Conservation (phyloP, 2,113 vertebrate species). For the Tonatia bakeri region DNA sequence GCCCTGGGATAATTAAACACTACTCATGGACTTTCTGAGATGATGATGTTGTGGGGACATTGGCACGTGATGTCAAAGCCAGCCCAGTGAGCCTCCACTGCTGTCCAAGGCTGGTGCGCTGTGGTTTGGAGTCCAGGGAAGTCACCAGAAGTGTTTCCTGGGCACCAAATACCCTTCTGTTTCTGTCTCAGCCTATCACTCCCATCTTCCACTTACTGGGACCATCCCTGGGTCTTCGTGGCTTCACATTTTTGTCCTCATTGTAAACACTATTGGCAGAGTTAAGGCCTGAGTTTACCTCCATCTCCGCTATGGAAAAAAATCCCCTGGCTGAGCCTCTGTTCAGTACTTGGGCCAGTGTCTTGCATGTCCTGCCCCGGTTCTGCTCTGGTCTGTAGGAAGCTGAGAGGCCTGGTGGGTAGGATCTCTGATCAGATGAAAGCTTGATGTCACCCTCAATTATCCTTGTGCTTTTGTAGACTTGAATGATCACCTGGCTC, state of each 20-base stretch:
- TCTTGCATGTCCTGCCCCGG: background rate
- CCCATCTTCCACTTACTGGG: background rate
- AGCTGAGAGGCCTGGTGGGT: background rate
- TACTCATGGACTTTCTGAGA: background rate
- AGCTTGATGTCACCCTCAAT: background rate
- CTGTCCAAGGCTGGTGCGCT: background rate
- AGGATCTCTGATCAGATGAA: background rate
- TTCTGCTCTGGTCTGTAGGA: background rate
- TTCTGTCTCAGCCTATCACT: background rate
- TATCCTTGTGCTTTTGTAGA: background rate
- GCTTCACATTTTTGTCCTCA: background rate
- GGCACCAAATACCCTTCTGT: accelerated
- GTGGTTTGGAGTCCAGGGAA: background rate
- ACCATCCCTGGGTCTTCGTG: background rate
- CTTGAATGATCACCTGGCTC: background rate
- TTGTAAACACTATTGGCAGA: background rate
- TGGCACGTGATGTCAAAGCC: background rate
- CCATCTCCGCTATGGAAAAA: background rate
- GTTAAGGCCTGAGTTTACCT: background rate
- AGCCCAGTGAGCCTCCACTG: background rate
- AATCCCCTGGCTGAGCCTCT: background rate
- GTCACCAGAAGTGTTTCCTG: background rate
- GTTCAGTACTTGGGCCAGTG: background rate
- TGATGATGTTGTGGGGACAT: background rate
- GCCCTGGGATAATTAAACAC: background rate